Percentiles rank a stretch among this genome's conserved stretches.
Evolutionary conservation across 2,797 vertebrate genomes (phyloP).

Genomic region (Rhinatrema bivittatum): DNA sequence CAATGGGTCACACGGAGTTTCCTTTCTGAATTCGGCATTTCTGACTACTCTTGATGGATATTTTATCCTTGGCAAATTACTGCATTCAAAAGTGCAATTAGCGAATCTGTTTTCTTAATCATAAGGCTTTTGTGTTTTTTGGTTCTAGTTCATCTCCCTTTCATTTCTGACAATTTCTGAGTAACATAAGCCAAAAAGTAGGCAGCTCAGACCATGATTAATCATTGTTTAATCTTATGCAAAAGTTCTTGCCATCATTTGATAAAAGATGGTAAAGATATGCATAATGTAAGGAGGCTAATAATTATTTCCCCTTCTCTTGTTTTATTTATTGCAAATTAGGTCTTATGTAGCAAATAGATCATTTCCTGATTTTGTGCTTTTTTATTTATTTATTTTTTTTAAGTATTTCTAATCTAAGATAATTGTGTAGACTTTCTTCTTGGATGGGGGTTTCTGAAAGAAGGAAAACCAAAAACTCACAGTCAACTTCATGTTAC

Average conservation of each 20-base stretch:
- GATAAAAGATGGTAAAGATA: slow-evolving; percentile 51
- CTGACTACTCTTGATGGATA: slow-evolving; percentile 89
- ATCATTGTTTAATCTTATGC: slow-evolving; percentile 44
- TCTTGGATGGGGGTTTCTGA: slow-evolving; percentile 8
- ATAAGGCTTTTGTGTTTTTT: slow-evolving; percentile 64
- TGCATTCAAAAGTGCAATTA: slow-evolving; percentile 90
- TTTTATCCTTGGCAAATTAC: slow-evolving; percentile 93
- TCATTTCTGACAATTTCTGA: slow-evolving; percentile 21
- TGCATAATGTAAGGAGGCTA: slow-evolving; percentile 32
- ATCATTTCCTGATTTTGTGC: slow-evolving; percentile 33
- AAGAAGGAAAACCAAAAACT: slow-evolving; percentile 1
- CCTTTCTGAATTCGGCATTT: slow-evolving; percentile 77
- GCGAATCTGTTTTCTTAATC: slow-evolving; percentile 93
- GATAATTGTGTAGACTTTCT: slow-evolving; percentile 28
- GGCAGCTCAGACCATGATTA: too few relatives aligned
- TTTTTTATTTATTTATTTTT: slow-evolving; percentile 1
- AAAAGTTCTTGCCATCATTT: slow-evolving; percentile 40
- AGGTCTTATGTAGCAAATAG: slow-evolving; percentile 31
- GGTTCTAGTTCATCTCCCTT: slow-evolving; percentile 46
- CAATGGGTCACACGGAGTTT: slow-evolving; percentile 79
- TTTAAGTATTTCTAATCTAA: slow-evolving; percentile 17
- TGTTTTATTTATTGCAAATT: slow-evolving; percentile 18
- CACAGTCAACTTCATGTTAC: slow-evolving; percentile 10
- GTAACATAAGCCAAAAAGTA: slow-evolving; percentile 3
- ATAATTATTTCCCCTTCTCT: slow-evolving; percentile 29